phyloP scores from a whole-genome alignment of 2,888 invertebrate species.

The Siphonodentalium dalli region DNA sequence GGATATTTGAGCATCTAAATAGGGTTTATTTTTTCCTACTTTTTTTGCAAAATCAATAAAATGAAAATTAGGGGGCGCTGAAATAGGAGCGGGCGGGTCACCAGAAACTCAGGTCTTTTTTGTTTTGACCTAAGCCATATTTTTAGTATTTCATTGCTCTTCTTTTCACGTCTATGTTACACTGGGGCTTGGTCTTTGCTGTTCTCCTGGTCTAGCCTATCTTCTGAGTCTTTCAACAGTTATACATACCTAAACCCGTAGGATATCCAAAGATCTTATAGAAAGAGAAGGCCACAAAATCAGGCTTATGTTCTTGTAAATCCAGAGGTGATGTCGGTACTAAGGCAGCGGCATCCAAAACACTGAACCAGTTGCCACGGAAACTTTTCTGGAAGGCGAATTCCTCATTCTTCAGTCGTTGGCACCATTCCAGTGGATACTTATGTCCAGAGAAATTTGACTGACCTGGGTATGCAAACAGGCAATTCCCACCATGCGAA shows the following conservation, averaged over 20 bases:
- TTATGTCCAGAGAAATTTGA: conserved; percentile 95
- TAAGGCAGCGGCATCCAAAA: conserved; percentile 87
- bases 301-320: conserved; percentile 76
- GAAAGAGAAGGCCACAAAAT: conserved; percentile 91
- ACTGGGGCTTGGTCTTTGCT: too few species aligned
- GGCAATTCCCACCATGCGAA: conserved; percentile 40
- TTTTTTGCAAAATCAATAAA: too few species aligned
- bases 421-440: conserved; percentile 80
- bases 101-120: too few species aligned
- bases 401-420: conserved; percentile 71
- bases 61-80: too few species aligned
- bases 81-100: too few species aligned
- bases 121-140: too few species aligned
- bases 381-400: conserved; percentile 36
- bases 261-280: conserved; percentile 98
- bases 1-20: too few species aligned
- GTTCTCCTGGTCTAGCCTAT: too few species aligned
- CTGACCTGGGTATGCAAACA: conserved; percentile 89
- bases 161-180: too few species aligned
- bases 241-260: conserved; percentile 81
- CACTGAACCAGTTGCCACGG: conserved; percentile 66
- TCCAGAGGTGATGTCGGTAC: conserved; percentile 81
- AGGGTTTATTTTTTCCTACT: too few species aligned
- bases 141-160: too few species aligned
- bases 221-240: too few species aligned